Evolutionary conservation across 1,140 invertebrate species (phyloP), one percentile per base, ranked within the genome.

Genomic region (Scaptomyza hsui): DNA sequence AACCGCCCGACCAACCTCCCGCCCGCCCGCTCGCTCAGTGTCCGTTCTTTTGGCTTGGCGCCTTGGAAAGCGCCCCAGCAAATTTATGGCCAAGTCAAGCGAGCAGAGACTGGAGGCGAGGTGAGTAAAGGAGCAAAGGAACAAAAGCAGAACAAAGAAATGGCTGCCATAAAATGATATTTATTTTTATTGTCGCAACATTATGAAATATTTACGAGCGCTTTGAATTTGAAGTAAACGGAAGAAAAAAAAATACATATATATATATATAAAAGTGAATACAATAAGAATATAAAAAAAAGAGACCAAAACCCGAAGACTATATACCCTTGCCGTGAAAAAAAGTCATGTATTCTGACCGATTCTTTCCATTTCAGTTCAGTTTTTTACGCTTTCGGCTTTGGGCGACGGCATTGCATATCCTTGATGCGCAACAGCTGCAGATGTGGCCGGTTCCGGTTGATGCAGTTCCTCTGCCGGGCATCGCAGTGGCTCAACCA

Each of bases 171-270:
- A 86, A 85, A 85, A 86, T 86, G 48, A 85, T 85, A 85, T 85
- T 85, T 85, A 85, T 85, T 85, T 86, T 85, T 85, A 85, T 85
- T 85, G 77, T 86, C 75, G 77, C 63, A 65, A 74, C 80, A 86
- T 80, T 86, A 86, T 85, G 80, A 85, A 73, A 86, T 85, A 85
- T 85, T 85, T 85, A 86, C 79, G 77, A 70, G 35, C 57, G 60
- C 57, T 85, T 80, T 86, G 80, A 86, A 80, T 80, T 73, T 42
- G 39, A 67, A 65, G 68, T 4, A 24, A 41, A 18, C 6, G 13
- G 42, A 26, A 16, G 35, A 41, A 35, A 24, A 21, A 12, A 7
- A 10, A 41, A 24, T 35, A 39, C 9, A 10, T 32, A 41, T n/a
- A 42, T n/a, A n/a, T n/a, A n/a, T n/a, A 35, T 61, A 65, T 47